Evolutionary conservation across 2,113 vertebrate species (phyloP).

Genomic region (Chamaea fasciata): DNA sequence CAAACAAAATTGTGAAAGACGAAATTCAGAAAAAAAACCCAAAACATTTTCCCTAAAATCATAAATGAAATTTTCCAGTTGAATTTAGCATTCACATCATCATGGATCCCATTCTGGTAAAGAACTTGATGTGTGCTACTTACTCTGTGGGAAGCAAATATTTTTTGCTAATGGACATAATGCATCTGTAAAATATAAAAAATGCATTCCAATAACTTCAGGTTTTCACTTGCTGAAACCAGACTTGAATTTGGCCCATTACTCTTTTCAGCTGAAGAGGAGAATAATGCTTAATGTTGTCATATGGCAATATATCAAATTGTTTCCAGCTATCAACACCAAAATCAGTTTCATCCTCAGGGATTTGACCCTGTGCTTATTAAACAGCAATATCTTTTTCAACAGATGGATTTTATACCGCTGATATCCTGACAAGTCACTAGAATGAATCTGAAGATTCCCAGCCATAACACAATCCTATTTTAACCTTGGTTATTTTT

Average conservation of each 20-base stretch:
- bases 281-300: not conserved
- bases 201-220: not conserved
- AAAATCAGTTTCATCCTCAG: not conserved
- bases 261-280: not conserved
- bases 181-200: not conserved
- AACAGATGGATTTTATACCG: constrained; percentile 9
- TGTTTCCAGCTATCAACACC: not conserved
- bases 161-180: not conserved
- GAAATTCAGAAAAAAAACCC: not conserved
- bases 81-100: not conserved
- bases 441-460: constrained; percentile 29
- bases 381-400: constrained; percentile 11
- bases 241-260: not conserved
- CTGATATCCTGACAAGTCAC: constrained; percentile 9
- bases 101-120: not conserved
- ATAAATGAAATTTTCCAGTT: not conserved
- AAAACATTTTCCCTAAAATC: not conserved
- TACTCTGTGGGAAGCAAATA: not conserved
- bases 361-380: not conserved
- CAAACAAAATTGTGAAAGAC: not conserved
- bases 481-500: constrained; percentile 57
- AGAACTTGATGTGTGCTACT: not conserved
- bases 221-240: not conserved
- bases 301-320: not conserved
- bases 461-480: constrained; percentile 48